Base-by-base conservation (phyloP, 1,140 invertebrate species). In the Acromyrmex charruanus region DNA sequence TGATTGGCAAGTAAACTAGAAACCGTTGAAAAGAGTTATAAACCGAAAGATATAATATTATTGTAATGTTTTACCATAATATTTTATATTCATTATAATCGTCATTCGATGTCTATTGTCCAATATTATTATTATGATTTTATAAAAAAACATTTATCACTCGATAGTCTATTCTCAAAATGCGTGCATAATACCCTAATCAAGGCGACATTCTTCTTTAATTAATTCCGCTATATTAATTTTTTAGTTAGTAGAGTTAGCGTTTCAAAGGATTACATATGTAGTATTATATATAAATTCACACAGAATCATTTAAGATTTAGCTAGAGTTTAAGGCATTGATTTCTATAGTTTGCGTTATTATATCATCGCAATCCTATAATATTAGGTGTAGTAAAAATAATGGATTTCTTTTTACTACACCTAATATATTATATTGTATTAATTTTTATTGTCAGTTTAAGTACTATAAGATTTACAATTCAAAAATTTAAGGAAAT, bases 391-490 rank as follows among this genome's bases (percentile, higher is more conserved):
- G 21, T 21, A 21, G 21, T 21, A 21, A 21, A 21, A 21, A 21
- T 21, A 21, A 21, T 21, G 21, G 21, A 21, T 21, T 21, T 21
- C 21, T 21, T 21, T 21, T 21, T 21, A 21, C 21, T 21, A 21
- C 21, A 21, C 21, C 21, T 21, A 21, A 21, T 35, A 35, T 21
- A 21, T 7, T 35, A 35, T 35, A 35, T 35, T 31, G 31, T 55
- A 80, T 69, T 69, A 6, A 58, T 81, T 81, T 44, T 69, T 58
- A 71, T 81, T 21, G 10, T n/a, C 35, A 28, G 39, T 71, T 68
- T 14, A 16, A 66, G 12, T 44, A 2, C 6, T n/a, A 21, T 35
- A 39, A 39, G 9, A 39, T 69, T 80, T 80, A 35, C n/a, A 80
- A 68, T 80, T 80, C 18, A 58, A 80, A 25, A 39, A 10, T 14